These are phyloP conservation scores for Zaprionus bogoriensis DNA, from an alignment of 2,888 invertebrate species.

Conservation along the genomic window DNA sequence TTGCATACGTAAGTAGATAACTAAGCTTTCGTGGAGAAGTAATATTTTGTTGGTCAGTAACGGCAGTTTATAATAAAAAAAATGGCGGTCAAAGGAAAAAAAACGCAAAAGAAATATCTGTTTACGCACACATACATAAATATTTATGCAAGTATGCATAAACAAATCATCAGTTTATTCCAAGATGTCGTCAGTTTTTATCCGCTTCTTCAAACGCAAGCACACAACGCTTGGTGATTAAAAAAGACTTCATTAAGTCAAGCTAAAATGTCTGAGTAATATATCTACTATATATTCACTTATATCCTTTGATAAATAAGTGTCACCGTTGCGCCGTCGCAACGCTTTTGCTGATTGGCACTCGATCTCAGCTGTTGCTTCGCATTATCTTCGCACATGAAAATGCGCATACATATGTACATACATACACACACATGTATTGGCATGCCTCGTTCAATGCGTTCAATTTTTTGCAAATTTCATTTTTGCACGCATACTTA, in stretches of 20 bases:
- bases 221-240: no score
- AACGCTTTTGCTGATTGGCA: background rate
- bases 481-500: slow-evolving; percentile 27
- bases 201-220: no score
- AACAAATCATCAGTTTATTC: background rate
- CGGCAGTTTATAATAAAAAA: background rate
- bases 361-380: slow-evolving; percentile 13
- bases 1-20: background rate
- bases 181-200: background rate
- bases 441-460: slow-evolving; percentile 17
- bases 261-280: no score
- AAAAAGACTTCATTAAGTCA: no score
- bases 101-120: background rate
- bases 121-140: background rate
- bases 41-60: background rate
- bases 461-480: slow-evolving; percentile 28
- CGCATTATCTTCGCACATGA: slow-evolving; percentile 8
- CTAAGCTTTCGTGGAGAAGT: background rate
- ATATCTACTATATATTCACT: no score
- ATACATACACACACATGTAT: background rate
- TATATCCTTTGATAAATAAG: no score
- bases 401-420: background rate
- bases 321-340: slow-evolving; percentile 30
- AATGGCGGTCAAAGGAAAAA: background rate
- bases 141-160: background rate